Evolutionary conservation across 2,888 invertebrate genomes (phyloP).

Genomic region (Alloscopus bannaensis): DNA sequence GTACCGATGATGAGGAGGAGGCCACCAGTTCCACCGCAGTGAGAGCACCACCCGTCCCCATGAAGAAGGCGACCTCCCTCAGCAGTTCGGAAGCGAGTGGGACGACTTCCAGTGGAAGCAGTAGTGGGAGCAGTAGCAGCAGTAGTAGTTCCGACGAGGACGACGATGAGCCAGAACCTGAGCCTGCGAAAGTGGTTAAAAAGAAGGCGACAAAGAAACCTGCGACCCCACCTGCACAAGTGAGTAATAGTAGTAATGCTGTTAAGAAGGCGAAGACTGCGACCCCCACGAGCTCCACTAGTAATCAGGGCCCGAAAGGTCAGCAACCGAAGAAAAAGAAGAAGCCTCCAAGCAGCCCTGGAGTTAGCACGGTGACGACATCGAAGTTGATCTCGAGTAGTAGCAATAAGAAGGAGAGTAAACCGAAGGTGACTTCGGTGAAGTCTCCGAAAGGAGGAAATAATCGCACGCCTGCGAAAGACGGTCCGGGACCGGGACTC

Average conservation of each 20-base stretch:
- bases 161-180: constrained; percentile 19
- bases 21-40: constrained; percentile 49
- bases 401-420: constrained; percentile 1
- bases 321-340: constrained; percentile 9
- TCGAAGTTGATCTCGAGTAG: too few relatives aligned
- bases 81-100: constrained; percentile 57
- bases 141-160: constrained; percentile 55
- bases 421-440: background rate
- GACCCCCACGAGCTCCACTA: background rate
- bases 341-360: background rate
- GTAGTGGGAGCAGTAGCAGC: constrained; percentile 56
- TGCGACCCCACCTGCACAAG: constrained; percentile 4
- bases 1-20: constrained; percentile 59
- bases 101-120: constrained; percentile 53
- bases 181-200: constrained; percentile 12
- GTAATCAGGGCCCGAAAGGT: constrained; percentile 30
- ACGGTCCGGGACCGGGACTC: too few relatives aligned
- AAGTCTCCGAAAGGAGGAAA: background rate
- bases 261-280: constrained; percentile 18
- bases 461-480: too few relatives aligned
- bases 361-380: too few relatives aligned
- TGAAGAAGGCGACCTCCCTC: constrained; percentile 44
- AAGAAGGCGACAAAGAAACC: constrained; percentile 46
- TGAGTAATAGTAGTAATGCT: constrained; percentile 13
- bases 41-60: constrained; percentile 5